Percentiles rank a stretch among this genome's conserved stretches.
Conservation (phyloP, 2,113 vertebrate species). For the Fulica atra region DNA sequence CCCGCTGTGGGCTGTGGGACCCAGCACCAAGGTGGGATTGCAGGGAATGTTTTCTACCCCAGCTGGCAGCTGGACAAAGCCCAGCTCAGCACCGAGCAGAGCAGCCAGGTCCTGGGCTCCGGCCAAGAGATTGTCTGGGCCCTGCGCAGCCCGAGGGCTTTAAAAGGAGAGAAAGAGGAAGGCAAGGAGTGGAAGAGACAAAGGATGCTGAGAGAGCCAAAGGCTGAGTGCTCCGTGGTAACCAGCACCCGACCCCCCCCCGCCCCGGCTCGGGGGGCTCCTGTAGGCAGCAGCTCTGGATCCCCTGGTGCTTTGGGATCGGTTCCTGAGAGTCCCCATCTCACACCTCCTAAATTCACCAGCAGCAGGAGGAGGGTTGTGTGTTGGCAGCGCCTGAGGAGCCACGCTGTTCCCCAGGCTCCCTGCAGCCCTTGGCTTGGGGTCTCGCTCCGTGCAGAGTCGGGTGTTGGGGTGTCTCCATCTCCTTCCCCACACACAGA, state of each 20-base stretch:
- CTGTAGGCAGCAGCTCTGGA: rapidly evolving
- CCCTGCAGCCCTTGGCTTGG: neutral
- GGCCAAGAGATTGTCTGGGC: neutral
- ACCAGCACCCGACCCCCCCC: rapidly evolving
- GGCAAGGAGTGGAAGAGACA: neutral
- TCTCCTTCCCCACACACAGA: rapidly evolving
- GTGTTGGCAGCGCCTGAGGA: neutral
- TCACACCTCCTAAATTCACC: neutral
- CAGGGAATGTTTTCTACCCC: neutral
- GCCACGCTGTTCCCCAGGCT: neutral
- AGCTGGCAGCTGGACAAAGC: neutral
- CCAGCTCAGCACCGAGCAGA: neutral
- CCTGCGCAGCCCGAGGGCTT: neutral
- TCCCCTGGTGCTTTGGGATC: rapidly evolving
- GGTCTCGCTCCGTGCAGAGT: neutral
- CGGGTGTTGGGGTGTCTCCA: neutral
- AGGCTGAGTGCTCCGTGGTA: rapidly evolving
- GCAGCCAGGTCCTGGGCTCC: neutral
- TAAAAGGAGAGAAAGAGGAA: constrained; percentile 40
- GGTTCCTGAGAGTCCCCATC: rapidly evolving
- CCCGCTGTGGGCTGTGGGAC: rapidly evolving
- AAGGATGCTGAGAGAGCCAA: neutral
- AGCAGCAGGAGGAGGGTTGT: neutral
- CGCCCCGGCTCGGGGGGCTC: rapidly evolving
- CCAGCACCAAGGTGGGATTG: rapidly evolving